Evolutionary conservation across 64 coral and sea anemone species (phyloP).

Genomic region (Stichodactyla mertensii): DNA sequence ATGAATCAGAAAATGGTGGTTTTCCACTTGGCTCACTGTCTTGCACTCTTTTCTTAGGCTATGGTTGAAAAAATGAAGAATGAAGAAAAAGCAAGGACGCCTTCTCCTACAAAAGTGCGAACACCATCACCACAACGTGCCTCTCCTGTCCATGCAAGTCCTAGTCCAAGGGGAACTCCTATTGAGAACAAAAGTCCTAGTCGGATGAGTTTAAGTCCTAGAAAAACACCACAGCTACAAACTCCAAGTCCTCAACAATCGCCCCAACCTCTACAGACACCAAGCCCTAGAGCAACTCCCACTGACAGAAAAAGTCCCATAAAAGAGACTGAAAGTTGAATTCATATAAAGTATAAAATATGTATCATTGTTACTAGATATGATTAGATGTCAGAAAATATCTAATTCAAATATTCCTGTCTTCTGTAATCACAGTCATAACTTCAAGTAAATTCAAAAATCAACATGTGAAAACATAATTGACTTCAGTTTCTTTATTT

Average conservation of each 20-base stretch:
- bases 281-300: background rate
- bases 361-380: background rate
- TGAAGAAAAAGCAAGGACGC: conserved; percentile 48
- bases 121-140: conserved; percentile 22
- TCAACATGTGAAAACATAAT: no score
- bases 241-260: background rate
- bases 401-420: background rate
- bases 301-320: background rate
- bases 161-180: background rate
- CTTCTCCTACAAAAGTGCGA: conserved; percentile 42
- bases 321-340: background rate
- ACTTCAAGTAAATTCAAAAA: background rate
- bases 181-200: background rate
- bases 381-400: background rate
- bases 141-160: background rate
- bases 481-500: no score
- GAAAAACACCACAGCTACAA: background rate
- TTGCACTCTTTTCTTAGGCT: background rate
- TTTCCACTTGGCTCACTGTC: background rate
- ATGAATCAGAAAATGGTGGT: background rate
- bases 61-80: conserved; percentile 29
- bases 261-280: background rate
- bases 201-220: background rate
- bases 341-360: background rate
- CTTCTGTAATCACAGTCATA: background rate